Evolutionary conservation across 1,140 invertebrate species (phyloP).

Genomic region (Periplaneta americana): DNA sequence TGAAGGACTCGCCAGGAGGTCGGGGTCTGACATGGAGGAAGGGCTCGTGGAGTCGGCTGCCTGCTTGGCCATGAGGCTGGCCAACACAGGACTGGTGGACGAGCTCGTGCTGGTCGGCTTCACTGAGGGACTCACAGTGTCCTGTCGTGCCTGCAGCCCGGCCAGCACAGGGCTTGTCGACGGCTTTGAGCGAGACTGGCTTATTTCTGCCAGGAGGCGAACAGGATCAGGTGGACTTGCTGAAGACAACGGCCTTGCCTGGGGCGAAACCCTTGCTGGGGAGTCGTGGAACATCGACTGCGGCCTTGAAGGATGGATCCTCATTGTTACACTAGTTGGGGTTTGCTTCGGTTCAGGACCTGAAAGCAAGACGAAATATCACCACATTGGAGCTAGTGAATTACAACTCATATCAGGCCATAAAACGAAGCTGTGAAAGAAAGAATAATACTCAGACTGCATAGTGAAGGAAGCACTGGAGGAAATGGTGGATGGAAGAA

Average conservation of each 20-base stretch:
- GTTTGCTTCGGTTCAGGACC: neutral
- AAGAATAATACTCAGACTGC: too few relatives aligned
- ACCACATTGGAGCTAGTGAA: too few relatives aligned
- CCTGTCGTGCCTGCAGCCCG: neutral
- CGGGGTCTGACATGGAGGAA: neutral
- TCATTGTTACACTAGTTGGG: neutral
- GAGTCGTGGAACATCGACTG: constrained; percentile 4
- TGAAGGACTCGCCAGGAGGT: neutral
- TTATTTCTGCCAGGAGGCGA: neutral
- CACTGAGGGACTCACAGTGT: neutral
- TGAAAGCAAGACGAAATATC: too few relatives aligned
- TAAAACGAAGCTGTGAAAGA: too few relatives aligned
- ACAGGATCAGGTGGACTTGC: neutral
- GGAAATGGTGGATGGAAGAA: too few relatives aligned
- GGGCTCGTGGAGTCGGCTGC: neutral
- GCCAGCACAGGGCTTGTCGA: neutral
- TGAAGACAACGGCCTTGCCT: neutral
- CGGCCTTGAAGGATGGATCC: neutral
- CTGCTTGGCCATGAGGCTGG: neutral
- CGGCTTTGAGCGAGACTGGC: neutral
- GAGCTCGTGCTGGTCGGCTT: neutral
- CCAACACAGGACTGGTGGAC: neutral
- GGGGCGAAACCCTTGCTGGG: neutral
- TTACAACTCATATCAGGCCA: neutral
- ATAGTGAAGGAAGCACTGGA: too few relatives aligned